A percentile compares a stretch with the other conserved stretches of the same genome.
Conservation (phyloP, 1,140 invertebrate genomes). For the Drosophila navojoa region DNA sequence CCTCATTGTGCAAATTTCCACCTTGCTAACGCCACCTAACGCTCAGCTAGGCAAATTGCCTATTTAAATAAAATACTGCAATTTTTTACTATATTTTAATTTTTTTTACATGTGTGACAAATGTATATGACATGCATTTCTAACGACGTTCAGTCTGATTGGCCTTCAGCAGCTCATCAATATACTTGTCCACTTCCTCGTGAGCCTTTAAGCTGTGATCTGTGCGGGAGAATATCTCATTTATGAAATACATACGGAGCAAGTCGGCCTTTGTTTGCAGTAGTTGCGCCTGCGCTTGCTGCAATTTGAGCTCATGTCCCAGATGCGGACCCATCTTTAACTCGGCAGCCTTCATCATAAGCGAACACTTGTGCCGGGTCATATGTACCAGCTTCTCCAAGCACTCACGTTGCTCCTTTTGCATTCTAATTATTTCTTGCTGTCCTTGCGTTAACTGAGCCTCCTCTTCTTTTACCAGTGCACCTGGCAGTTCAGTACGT, state of each 20-base stretch:
- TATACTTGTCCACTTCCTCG: constrained; percentile 62
- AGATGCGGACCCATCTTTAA: constrained; percentile 70
- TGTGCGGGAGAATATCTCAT: constrained; percentile 53
- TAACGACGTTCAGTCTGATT: constrained; percentile 8
- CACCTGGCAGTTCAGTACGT: constrained; percentile 51
- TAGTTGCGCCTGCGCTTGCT: constrained; percentile 55
- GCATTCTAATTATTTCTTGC: constrained; percentile 55
- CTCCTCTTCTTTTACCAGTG: constrained; percentile 21
- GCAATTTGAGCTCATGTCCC: constrained; percentile 56
- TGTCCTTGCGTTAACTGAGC: constrained; percentile 35
- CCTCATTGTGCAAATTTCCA: background rate
- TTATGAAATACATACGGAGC: constrained; percentile 51
- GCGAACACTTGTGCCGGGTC: constrained; percentile 50
- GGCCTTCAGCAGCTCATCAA: constrained; percentile 55
- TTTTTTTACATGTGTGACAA: background rate
- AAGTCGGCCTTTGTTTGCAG: constrained; percentile 66
- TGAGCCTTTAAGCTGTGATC: constrained; percentile 70
- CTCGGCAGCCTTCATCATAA: constrained; percentile 56
- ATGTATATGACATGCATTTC: background rate
- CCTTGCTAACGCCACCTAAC: background rate
- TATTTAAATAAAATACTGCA: background rate
- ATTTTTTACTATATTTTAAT: background rate
- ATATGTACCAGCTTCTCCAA: constrained; percentile 45
- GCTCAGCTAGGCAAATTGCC: background rate
- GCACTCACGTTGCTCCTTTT: constrained; percentile 54